A percentile compares a stretch with the other conserved stretches of the same genome.
phyloP scores from a whole-genome alignment of 2,888 invertebrate genomes.

The Polydrusus cervinus region DNA sequence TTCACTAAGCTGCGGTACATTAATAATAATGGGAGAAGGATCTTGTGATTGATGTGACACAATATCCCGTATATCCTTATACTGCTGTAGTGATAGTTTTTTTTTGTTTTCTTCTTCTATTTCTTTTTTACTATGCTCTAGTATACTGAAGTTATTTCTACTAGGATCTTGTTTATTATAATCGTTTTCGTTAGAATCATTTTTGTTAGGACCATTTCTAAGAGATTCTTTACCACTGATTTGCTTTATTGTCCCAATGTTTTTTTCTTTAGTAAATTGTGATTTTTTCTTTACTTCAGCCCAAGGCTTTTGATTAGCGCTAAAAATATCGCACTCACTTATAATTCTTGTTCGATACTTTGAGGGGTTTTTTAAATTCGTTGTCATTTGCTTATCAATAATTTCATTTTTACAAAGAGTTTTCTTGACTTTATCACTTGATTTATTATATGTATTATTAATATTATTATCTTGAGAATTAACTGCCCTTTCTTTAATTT shows the following conservation, averaged over 20 bases:
- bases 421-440: background rate
- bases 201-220: background rate
- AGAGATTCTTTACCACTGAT: background rate
- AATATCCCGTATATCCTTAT: conserved; percentile 4
- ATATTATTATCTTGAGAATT: background rate
- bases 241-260: background rate
- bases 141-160: background rate
- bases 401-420: background rate
- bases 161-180: background rate
- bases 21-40: background rate
- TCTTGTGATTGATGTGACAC: background rate
- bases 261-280: background rate
- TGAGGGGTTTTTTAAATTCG: background rate
- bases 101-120: background rate
- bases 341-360: background rate
- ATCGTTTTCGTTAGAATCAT: background rate
- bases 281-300: background rate
- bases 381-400: background rate
- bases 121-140: background rate
- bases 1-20: background rate
- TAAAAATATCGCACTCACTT: background rate
- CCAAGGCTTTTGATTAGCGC: background rate
- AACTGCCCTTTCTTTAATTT: background rate
- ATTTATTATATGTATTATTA: background rate
- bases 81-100: conserved; percentile 7